Conservation (phyloP, 2,888 invertebrate genomes). For the Epirrita christyi region DNA sequence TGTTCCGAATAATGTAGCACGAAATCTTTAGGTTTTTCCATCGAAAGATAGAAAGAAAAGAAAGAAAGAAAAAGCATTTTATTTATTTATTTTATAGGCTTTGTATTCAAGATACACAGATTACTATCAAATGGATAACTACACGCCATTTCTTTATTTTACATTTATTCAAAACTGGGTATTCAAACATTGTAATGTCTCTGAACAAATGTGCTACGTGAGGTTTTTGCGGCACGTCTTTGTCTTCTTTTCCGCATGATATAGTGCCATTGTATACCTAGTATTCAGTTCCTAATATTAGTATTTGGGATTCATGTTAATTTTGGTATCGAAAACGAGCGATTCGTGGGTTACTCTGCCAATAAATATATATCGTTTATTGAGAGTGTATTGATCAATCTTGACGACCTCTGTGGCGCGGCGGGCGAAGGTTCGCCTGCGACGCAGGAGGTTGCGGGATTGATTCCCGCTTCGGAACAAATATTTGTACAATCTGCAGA, state of each 20-base stretch:
- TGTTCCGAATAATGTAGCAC: background rate
- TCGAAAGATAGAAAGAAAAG: no score
- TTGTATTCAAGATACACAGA: background rate
- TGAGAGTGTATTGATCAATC: constrained; percentile 3
- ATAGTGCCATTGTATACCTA: no score
- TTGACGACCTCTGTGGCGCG: no score
- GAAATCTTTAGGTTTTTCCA: background rate
- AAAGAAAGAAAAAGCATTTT: background rate
- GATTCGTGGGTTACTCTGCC: constrained; percentile 17
- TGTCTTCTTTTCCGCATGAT: no score
- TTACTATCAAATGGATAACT: background rate
- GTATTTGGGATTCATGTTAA: no score
- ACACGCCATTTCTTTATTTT: background rate
- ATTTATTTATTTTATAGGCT: background rate
- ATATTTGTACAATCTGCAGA: no score
- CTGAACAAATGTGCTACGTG: constrained; percentile 6
- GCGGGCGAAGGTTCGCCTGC: no score
- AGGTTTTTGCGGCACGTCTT: background rate
- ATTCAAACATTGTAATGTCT: background rate
- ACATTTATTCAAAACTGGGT: background rate
- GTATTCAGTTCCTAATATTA: no score
- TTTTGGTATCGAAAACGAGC: no score
- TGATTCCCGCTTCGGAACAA: no score
- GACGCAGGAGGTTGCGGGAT: no score
- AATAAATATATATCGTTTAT: constrained; percentile 18